phyloP scores from a whole-genome alignment of 1,140 invertebrate species.

The Brachionus rubens region DNA sequence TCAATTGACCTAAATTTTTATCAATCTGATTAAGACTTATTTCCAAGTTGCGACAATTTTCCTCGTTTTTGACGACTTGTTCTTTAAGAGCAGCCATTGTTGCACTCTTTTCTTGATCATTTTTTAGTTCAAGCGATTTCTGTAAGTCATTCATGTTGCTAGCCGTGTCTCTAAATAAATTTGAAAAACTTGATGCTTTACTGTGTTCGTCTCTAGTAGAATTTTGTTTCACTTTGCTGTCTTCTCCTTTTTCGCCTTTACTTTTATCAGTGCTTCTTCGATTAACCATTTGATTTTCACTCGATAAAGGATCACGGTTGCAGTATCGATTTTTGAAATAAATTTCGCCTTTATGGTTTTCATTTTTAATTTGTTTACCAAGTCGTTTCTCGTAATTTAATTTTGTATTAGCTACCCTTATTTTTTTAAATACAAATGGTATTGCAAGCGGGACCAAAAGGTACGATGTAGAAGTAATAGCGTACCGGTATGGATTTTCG shows the following conservation, averaged over 20 bases:
- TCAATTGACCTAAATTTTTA: neutral
- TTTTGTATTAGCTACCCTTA: too few relatives aligned
- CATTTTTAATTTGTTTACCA: too few relatives aligned
- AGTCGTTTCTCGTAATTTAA: too few relatives aligned
- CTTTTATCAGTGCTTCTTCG: conserved; percentile 3
- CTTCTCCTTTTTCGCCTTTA: neutral
- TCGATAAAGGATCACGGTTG: neutral
- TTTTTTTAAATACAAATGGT: too few relatives aligned
- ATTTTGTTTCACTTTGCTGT: neutral
- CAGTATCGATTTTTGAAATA: conserved; percentile 7
- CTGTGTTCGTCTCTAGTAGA: conserved; percentile 2
- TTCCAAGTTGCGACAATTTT: neutral
- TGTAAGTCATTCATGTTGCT: neutral
- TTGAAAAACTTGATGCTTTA: neutral
- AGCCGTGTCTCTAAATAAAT: conserved; percentile 13
- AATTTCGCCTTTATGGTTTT: conserved; percentile 32
- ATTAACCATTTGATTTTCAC: neutral
- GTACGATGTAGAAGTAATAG: neutral
- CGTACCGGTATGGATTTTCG: conserved; percentile 8
- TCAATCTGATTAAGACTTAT: conserved; percentile 5
- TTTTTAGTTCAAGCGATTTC: neutral
- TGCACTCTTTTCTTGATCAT: neutral
- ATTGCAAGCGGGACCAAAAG: too few relatives aligned
- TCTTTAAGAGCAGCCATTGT: neutral
- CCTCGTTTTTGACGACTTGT: neutral